These are phyloP conservation scores for Dryomyza anilis DNA, from an alignment of 2,888 invertebrate genomes.

Conservation along the genomic window DNA sequence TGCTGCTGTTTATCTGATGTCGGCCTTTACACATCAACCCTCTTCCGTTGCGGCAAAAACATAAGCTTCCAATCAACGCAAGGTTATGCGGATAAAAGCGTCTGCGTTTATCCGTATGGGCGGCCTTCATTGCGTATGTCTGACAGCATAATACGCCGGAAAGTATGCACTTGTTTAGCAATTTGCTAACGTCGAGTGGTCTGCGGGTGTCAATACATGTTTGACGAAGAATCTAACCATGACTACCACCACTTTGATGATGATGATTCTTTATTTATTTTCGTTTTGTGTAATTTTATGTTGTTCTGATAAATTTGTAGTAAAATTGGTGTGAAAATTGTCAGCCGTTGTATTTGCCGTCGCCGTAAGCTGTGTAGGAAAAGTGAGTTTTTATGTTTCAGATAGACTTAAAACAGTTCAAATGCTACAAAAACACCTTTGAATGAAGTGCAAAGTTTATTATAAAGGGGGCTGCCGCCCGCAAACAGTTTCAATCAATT, in stretches of 20 bases:
- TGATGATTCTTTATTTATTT: background rate
- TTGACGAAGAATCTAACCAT: slow-evolving; percentile 33
- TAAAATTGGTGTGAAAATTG: slow-evolving; percentile 59
- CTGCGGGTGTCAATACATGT: slow-evolving; percentile 48
- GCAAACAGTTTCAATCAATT: background rate
- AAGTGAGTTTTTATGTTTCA: no score
- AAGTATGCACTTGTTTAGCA: slow-evolving; percentile 18
- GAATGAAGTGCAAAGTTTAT: no score
- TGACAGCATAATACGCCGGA: slow-evolving; percentile 6
- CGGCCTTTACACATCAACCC: background rate
- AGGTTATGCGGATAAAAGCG: background rate
- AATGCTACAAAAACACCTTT: no score
- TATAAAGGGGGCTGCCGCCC: background rate
- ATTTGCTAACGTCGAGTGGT: slow-evolving; percentile 43
- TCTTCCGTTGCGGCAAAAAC: background rate
- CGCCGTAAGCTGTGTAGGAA: no score
- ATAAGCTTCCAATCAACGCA: slow-evolving; percentile 25
- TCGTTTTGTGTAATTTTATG: background rate
- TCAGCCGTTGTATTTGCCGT: slow-evolving; percentile 55
- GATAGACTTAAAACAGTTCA: no score
- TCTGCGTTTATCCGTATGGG: background rate
- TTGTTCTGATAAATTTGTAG: no score
- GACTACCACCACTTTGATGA: background rate
- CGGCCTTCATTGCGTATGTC: slow-evolving; percentile 11
- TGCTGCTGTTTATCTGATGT: slow-evolving; percentile 13